Evolutionary conservation across 2,797 vertebrate species (phyloP).

Genomic region (Okamejei kenojei): DNA sequence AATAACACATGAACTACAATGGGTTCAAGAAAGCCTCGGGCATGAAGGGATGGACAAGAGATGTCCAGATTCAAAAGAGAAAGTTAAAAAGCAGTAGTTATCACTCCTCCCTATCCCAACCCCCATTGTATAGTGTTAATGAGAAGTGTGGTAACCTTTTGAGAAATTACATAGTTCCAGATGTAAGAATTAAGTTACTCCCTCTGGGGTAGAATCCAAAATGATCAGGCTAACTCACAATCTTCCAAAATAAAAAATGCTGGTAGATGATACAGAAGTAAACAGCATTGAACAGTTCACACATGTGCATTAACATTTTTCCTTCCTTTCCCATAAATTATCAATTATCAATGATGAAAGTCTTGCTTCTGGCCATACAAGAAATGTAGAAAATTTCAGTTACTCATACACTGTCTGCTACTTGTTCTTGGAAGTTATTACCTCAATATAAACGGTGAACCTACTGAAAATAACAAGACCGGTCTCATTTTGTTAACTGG

Average conservation of each 20-base stretch:
- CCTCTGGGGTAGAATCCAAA: slow-evolving; percentile 13
- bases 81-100: background rate
- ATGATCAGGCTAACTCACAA: background rate
- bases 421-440: background rate
- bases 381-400: slow-evolving; percentile 29
- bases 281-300: slow-evolving; percentile 25
- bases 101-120: background rate
- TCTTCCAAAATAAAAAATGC: background rate
- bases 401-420: slow-evolving; percentile 32
- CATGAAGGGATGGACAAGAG: too few relatives aligned
- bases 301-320: slow-evolving; percentile 35
- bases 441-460: background rate
- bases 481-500: background rate
- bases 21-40: too few relatives aligned
- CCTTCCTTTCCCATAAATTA: slow-evolving; percentile 34
- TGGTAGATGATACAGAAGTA: slow-evolving; percentile 18
- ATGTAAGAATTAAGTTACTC: slow-evolving; percentile 13
- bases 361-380: slow-evolving; percentile 21
- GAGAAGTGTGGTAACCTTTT: slow-evolving; percentile 31
- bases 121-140: background rate
- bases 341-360: slow-evolving; percentile 35
- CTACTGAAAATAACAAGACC: background rate
- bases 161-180: slow-evolving; percentile 11
- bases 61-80: too few relatives aligned
- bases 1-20: too few relatives aligned